Conservation (phyloP, 2,113 vertebrate species). For the Abramis brama region DNA sequence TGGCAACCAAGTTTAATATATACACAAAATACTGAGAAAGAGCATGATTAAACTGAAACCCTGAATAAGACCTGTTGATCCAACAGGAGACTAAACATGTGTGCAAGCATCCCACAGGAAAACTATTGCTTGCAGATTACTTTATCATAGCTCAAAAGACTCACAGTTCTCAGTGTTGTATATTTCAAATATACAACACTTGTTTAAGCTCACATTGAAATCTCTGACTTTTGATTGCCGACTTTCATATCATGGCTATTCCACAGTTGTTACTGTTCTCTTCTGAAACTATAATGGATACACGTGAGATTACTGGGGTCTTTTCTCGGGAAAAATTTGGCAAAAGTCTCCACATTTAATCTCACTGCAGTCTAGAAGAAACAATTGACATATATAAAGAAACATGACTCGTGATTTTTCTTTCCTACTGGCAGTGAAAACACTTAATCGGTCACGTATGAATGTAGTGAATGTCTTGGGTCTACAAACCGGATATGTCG, state of each 20-base stretch:
- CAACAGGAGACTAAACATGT: conserved; percentile 8
- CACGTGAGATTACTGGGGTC: neutral
- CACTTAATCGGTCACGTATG: conserved; percentile 11
- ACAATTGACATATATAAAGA: neutral
- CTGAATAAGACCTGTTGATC: conserved; percentile 5
- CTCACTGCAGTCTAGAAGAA: neutral
- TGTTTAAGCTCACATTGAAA: neutral
- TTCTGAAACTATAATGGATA: neutral
- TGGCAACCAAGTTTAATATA: neutral
- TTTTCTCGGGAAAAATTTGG: neutral
- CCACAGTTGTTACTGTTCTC: neutral
- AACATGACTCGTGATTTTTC: neutral
- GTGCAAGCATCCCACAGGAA: neutral
- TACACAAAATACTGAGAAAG: neutral
- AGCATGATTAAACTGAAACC: neutral
- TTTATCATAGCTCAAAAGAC: neutral
- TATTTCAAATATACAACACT: neutral
- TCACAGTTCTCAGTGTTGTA: neutral
- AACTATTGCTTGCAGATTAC: neutral
- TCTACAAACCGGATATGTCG: conserved; percentile 34
- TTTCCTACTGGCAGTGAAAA: neutral
- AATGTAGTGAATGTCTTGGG: neutral
- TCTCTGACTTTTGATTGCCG: neutral
- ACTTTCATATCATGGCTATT: neutral
- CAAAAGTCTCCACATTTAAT: neutral